phyloP scores from a whole-genome alignment of 2,797 vertebrate genomes.

The Pangasius krempfi region DNA sequence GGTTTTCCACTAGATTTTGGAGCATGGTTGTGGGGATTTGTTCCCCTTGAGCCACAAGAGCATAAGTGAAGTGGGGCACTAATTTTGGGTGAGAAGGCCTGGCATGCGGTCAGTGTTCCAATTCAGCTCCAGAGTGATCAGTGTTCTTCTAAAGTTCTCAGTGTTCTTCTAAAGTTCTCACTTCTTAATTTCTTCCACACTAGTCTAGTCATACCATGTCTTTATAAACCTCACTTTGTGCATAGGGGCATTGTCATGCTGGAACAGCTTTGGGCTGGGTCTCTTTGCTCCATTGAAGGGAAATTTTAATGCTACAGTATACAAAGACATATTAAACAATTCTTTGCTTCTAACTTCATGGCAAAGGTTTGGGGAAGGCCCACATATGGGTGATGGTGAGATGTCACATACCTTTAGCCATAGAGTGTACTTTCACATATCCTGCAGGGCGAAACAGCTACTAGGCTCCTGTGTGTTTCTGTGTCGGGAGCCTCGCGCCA shows the following conservation, averaged over 20 bases:
- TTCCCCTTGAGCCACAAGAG: background rate
- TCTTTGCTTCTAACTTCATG: background rate
- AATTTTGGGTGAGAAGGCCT: background rate
- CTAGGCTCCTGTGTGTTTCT: constrained; percentile 83
- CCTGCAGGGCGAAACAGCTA: constrained; percentile 82
- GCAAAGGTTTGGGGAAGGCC: background rate
- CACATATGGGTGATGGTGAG: background rate
- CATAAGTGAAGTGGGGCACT: background rate
- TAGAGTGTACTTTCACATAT: background rate
- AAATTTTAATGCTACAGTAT: background rate
- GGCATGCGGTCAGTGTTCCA: background rate
- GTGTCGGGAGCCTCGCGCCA: constrained; percentile 74
- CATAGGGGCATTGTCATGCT: background rate
- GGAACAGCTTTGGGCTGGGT: background rate
- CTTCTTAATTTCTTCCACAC: background rate
- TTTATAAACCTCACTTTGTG: background rate
- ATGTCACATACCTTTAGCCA: background rate
- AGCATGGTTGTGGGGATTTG: background rate
- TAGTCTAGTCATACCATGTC: background rate
- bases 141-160: background rate
- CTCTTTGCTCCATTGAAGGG: background rate
- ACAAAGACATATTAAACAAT: background rate
- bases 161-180: background rate
- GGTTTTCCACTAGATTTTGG: background rate
- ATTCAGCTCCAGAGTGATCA: background rate